These are phyloP conservation scores for Enteromius mattozi DNA, from an alignment of 2,797 vertebrate species.

Conservation along the genomic window DNA sequence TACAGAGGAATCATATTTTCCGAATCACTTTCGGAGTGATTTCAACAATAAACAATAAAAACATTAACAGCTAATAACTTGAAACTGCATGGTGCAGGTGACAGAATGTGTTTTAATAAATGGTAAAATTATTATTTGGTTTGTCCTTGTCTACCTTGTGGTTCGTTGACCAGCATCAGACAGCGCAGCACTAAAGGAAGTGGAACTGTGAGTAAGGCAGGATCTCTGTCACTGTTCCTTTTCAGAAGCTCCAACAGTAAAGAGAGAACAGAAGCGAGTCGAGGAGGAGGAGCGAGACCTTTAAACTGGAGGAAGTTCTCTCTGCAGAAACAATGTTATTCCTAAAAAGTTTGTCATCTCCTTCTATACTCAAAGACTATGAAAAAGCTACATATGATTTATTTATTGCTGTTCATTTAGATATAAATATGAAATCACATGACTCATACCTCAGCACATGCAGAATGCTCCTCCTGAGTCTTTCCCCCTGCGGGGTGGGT, in stretches of 20 bases:
- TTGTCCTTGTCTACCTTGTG: conserved; percentile 80
- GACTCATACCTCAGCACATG: conserved; percentile 83
- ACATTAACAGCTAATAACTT: neutral
- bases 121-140: neutral
- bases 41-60: neutral
- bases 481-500: conserved; percentile 67
- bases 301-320: conserved; percentile 90
- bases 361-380: neutral
- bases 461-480: conserved; percentile 81
- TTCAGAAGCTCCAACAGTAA: conserved; percentile 87
- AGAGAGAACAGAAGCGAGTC: conserved; percentile 81
- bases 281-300: conserved; percentile 84
- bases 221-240: conserved; percentile 78
- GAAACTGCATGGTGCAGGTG: neutral
- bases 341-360: neutral
- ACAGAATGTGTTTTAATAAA: neutral
- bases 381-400: neutral
- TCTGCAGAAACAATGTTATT: conserved; percentile 70
- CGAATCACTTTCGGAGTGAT: neutral
- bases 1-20: neutral
- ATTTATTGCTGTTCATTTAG: neutral
- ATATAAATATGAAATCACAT: neutral
- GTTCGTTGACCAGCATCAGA: conserved; percentile 88
- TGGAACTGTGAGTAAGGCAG: conserved; percentile 77
- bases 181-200: conserved; percentile 86